Percentiles rank a stretch among this genome's conserved stretches.
Evolutionary conservation across 2,888 invertebrate genomes (phyloP).

Genomic region (Eretmocerus hayati): DNA sequence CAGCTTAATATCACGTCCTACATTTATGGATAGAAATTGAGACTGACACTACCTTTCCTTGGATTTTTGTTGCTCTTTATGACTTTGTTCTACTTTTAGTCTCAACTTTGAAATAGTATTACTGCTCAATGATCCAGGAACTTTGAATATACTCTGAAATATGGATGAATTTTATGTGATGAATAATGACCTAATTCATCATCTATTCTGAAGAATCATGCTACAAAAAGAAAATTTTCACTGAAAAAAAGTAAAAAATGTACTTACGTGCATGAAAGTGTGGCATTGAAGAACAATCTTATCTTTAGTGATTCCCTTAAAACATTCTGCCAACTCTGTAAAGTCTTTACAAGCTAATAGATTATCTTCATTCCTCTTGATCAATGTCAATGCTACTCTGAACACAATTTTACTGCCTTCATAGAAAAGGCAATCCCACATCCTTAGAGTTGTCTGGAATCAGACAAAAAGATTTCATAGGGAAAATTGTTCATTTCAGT

Average conservation of each 20-base stretch:
- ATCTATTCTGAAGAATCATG: background rate
- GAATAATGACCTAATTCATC: slow-evolving; percentile 1
- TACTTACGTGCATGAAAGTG: slow-evolving; percentile 74
- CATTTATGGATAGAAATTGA: slow-evolving; percentile 14
- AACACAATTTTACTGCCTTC: slow-evolving; percentile 92
- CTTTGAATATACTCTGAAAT: slow-evolving; percentile 69
- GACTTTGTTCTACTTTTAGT: slow-evolving; percentile 52
- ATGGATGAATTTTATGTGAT: background rate
- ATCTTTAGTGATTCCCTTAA: slow-evolving; percentile 74
- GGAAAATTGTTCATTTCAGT: slow-evolving; percentile 9
- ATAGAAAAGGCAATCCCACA: slow-evolving; percentile 94
- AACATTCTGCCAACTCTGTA: slow-evolving; percentile 71
- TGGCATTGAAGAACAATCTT: slow-evolving; percentile 78
- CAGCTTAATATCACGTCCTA: slow-evolving; percentile 35
- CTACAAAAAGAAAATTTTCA: background rate
- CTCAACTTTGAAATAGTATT: slow-evolving; percentile 59
- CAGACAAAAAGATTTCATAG: slow-evolving; percentile 13
- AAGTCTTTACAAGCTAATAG: slow-evolving; percentile 76
- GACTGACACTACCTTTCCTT: slow-evolving; percentile 40
- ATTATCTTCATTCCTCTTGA: slow-evolving; percentile 63
- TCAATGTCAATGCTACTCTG: slow-evolving; percentile 78
- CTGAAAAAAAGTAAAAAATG: slow-evolving; percentile 7
- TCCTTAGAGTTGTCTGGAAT: slow-evolving; percentile 74
- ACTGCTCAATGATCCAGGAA: slow-evolving; percentile 70
- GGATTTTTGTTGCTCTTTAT: slow-evolving; percentile 47